Percentiles rank a stretch among this genome's conserved stretches.
Evolutionary conservation across 2,888 invertebrate species (phyloP).

Genomic region (Stenolophus ochropezus): DNA sequence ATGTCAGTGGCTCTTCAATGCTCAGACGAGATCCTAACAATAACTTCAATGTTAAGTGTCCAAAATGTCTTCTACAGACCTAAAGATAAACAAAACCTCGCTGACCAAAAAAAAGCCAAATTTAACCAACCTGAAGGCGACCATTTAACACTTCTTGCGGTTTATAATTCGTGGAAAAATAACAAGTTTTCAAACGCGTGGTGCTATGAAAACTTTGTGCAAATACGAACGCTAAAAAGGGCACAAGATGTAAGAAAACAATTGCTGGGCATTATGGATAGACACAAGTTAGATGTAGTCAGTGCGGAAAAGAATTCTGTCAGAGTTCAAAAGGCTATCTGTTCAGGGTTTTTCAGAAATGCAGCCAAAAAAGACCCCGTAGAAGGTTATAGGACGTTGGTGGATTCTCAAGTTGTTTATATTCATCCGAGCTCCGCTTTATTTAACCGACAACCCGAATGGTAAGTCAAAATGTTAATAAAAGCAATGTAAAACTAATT

Average conservation of each 20-base stretch:
- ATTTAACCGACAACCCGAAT: conserved; percentile 98
- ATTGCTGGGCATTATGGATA: conserved; percentile 97
- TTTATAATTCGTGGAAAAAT: conserved; percentile 99
- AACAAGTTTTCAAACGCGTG: conserved; percentile 99
- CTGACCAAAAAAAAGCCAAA: conserved; percentile 99
- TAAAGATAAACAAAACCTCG: conserved; percentile 96
- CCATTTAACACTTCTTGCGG: conserved; percentile 96
- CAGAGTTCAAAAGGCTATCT: conserved; percentile 97
- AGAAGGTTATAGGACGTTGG: conserved; percentile 97
- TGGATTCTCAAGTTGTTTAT: conserved; percentile 98
- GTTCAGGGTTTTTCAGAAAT: conserved; percentile 98
- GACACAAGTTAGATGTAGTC: conserved; percentile 96
- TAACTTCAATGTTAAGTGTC: conserved; percentile 99
- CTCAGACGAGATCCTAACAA: conserved; percentile 98
- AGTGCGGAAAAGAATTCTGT: conserved; percentile 97
- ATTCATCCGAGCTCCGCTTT: conserved; percentile 99
- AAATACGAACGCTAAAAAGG: conserved; percentile 95
- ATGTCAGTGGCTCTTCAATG: conserved; percentile 99
- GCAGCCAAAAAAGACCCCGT: conserved; percentile 99
- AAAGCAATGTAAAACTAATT: too few species aligned
- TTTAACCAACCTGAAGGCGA: conserved; percentile 99
- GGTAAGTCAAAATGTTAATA: too few species aligned
- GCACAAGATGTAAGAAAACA: conserved; percentile 99
- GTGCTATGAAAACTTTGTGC: conserved; percentile 99
- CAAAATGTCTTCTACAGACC: conserved; percentile 98